A percentile compares a stretch with the other conserved stretches of the same genome.
These are phyloP conservation scores for Romanogobio albipinnatus DNA, from an alignment of 2,113 vertebrate genomes.

Conservation along the genomic window DNA sequence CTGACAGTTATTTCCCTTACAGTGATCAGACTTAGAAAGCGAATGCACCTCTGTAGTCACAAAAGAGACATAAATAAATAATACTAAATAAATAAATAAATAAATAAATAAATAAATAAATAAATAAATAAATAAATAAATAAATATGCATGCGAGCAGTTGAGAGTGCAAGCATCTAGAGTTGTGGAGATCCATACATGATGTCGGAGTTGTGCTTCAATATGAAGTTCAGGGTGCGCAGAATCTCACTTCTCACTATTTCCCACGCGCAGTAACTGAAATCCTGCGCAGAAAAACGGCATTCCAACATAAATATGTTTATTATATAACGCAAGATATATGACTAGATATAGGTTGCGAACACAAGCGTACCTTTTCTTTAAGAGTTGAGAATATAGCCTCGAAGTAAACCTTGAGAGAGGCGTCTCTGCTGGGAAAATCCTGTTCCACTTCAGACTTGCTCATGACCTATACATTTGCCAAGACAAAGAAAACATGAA, in stretches of 20 bases:
- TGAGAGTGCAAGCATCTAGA: background rate
- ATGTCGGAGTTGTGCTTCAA: constrained; percentile 34
- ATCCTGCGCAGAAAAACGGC: constrained; percentile 25
- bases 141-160: background rate
- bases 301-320: background rate
- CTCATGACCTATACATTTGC: constrained; percentile 41
- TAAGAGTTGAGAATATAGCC: constrained; percentile 27
- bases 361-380: constrained; percentile 47
- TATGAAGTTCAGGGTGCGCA: constrained; percentile 40
- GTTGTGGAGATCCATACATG: background rate
- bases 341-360: background rate
- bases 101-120: background rate
- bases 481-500: background rate
- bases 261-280: constrained; percentile 54
- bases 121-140: background rate
- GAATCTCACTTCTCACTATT: constrained; percentile 38
- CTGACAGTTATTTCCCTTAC: background rate
- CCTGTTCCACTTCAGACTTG: constrained; percentile 10
- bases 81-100: constrained; percentile 13
- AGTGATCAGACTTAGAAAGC: background rate
- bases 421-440: constrained; percentile 24
- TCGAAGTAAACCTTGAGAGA: constrained; percentile 43
- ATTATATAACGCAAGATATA: background rate
- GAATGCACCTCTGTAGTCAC: background rate
- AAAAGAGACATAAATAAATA: background rate